Percentiles rank a stretch among this genome's conserved stretches.
These are phyloP conservation scores for Venustaconcha ellipsiformis DNA, from an alignment of 1,140 invertebrate genomes.

Conservation along the genomic window DNA sequence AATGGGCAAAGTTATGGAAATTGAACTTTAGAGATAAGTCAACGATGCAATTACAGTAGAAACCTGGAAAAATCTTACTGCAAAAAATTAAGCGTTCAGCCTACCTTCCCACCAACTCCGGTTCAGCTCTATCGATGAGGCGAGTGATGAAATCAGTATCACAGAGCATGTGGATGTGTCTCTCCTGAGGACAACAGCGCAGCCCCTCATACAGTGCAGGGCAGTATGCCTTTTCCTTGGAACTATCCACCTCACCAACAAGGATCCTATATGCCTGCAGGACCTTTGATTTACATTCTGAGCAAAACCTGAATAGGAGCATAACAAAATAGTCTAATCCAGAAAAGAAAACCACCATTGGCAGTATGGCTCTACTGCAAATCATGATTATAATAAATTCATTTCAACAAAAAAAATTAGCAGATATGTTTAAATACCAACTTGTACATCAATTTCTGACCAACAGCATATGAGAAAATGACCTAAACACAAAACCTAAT, in stretches of 20 bases:
- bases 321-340: too few species aligned
- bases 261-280: slow-evolving; percentile 87
- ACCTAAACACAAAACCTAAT: too few species aligned
- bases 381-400: too few species aligned
- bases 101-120: slow-evolving; percentile 70
- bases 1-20: too few species aligned
- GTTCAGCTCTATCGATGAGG: slow-evolving; percentile 88
- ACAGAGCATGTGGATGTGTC: slow-evolving; percentile 87
- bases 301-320: slow-evolving; percentile 79
- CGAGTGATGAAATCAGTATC: slow-evolving; percentile 89
- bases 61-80: too few species aligned
- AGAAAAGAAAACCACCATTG: too few species aligned
- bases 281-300: slow-evolving; percentile 92
- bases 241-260: slow-evolving; percentile 84
- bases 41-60: too few species aligned
- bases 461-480: neutral
- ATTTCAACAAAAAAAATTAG: neutral
- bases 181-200: slow-evolving; percentile 84
- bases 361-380: too few species aligned
- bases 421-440: neutral
- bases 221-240: slow-evolving; percentile 90
- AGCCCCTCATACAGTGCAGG: slow-evolving; percentile 87
- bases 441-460: neutral
- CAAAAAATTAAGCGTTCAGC: neutral
- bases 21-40: too few species aligned